Conservation (phyloP, 2,888 invertebrate species). For the Tyria jacobaeae region DNA sequence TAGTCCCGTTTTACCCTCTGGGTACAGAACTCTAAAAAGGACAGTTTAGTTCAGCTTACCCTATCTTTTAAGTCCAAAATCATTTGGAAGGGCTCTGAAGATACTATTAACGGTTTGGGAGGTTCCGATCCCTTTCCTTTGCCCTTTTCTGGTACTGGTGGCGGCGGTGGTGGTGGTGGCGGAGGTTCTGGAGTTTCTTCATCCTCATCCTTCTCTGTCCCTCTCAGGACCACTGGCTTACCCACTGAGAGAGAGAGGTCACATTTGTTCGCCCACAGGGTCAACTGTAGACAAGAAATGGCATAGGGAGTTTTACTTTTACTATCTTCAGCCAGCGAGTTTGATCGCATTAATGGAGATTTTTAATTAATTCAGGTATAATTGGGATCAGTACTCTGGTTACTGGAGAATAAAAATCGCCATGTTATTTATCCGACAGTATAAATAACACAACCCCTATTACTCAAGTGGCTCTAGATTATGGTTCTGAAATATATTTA, state of each 20-base stretch:
- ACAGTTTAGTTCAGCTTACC: constrained; percentile 52
- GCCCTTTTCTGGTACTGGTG: constrained; percentile 33
- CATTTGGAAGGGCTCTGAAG: constrained; percentile 71
- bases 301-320: background rate
- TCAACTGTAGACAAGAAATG: constrained; percentile 80
- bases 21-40: too few species aligned
- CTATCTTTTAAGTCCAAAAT: constrained; percentile 68
- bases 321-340: too few species aligned
- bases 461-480: too few species aligned
- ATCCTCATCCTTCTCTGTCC: constrained; percentile 45
- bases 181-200: background rate
- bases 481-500: too few species aligned
- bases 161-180: background rate
- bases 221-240: constrained; percentile 76
- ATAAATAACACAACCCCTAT: too few species aligned
- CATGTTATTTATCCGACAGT: too few species aligned
- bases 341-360: too few species aligned
- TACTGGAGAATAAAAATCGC: too few species aligned
- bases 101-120: constrained; percentile 38
- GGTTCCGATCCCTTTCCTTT: constrained; percentile 86
- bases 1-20: too few species aligned
- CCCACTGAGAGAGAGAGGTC: constrained; percentile 96
- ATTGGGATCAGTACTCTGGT: too few species aligned
- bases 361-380: too few species aligned
- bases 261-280: constrained; percentile 98